Base-by-base conservation (phyloP, 2,797 vertebrate species). In the Microcaecilia unicolor region DNA sequence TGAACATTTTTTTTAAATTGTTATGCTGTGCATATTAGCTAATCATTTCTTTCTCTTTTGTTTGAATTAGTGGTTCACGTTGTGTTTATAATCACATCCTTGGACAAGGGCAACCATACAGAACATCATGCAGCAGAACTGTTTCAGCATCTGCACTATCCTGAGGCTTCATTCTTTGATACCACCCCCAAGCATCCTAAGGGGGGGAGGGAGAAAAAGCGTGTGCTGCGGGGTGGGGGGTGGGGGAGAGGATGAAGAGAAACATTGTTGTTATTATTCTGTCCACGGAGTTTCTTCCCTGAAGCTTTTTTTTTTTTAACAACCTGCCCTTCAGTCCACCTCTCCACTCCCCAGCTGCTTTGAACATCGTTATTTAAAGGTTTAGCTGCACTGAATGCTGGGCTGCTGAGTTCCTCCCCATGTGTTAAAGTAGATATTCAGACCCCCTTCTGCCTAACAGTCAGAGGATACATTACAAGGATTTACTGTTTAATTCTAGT, bases 31-130 rank as follows among this genome's bases (percentile, higher is more conserved):
- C n/a, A n/a, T n/a, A n/a, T n/a, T n/a, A n/a, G n/a, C n/a, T n/a
- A n/a, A n/a, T n/a, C n/a, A n/a, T n/a, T n/a, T n/a, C n/a, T n/a
- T n/a, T n/a, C n/a, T n/a, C n/a, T n/a, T n/a, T n/a, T n/a, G n/a
- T n/a, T n/a, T n/a, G n/a, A n/a, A n/a, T n/a, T n/a, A n/a, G n/a
- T n/a, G n/a, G n/a, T n/a, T n/a, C n/a, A n/a, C n/a, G n/a, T n/a
- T n/a, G n/a, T n/a, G n/a, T n/a, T n/a, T n/a, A n/a, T n/a, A 40
- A 28, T 33, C 23, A 12, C 44, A 53, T 34, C 56, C 50, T 60
- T 67, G 51, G 18, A 33, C 53, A 55, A 63, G 55, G 53, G 25
- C 53, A 31, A 37, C n/a, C n/a, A n/a, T n/a, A n/a, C n/a, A n/a
- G n/a, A n/a, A n/a, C n/a, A n/a, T n/a, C n/a, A n/a, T n/a, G n/a